Conservation (phyloP, 2,797 vertebrate genomes). For the Pogoniulus pusillus region DNA sequence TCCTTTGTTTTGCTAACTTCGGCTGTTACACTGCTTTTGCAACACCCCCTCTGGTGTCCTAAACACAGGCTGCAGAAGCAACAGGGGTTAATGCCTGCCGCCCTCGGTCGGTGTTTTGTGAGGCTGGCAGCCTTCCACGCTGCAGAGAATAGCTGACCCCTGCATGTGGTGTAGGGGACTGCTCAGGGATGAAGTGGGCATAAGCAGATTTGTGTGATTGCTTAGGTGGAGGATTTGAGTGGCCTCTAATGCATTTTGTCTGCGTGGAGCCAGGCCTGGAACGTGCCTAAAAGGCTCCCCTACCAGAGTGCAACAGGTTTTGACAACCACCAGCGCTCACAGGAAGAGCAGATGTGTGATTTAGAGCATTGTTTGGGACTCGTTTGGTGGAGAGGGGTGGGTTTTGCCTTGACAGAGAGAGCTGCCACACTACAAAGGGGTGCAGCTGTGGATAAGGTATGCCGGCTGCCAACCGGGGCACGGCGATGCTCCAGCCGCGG, state of each 20-base stretch:
- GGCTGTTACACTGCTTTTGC: neutral
- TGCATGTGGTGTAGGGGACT: neutral
- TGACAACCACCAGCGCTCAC: neutral
- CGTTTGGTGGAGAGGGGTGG: too few relatives aligned
- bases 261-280: conserved; percentile 35
- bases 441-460: neutral
- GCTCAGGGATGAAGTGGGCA: neutral
- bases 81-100: neutral
- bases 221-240: neutral
- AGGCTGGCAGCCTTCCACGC: neutral
- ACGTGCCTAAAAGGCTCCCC: conserved; percentile 42
- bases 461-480: neutral
- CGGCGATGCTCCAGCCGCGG: too few relatives aligned
- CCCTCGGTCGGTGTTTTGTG: neutral
- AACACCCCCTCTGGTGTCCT: neutral
- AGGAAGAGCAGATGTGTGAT: conserved; percentile 25
- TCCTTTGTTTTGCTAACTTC: neutral
- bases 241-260: conserved; percentile 44
- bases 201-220: neutral
- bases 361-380: neutral
- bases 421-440: conserved; percentile 32
- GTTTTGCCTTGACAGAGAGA: neutral
- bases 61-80: neutral
- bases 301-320: conserved; percentile 38
- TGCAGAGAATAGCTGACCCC: neutral